A percentile compares a stretch with the other conserved stretches of the same genome.
These are phyloP conservation scores for Trigoniulus corallinus DNA, from an alignment of 1,140 invertebrate species.

Conservation along the genomic window DNA sequence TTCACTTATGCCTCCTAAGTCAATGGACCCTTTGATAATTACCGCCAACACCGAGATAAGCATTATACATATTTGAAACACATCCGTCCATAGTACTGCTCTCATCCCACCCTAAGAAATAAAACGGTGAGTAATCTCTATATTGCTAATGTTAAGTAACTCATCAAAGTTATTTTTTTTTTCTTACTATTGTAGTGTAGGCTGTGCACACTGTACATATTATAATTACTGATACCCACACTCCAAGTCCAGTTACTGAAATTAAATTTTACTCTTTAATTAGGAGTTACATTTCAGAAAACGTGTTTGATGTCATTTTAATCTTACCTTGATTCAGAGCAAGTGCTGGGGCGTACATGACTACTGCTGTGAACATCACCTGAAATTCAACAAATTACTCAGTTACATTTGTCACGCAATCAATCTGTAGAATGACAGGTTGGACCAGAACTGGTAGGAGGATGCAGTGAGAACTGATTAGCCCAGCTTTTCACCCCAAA, in stretches of 20 bases:
- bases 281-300: neutral
- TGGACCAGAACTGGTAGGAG: too few species aligned
- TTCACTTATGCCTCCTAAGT: constrained; percentile 20
- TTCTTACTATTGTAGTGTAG: neutral
- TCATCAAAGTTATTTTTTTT: too few species aligned
- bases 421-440: too few species aligned
- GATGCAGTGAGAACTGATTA: too few species aligned
- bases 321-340: constrained; percentile 5
- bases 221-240: neutral
- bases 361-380: neutral
- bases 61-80: constrained; percentile 67
- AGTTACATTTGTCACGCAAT: too few species aligned
- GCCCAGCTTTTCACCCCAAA: too few species aligned
- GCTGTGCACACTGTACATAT: neutral
- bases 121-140: too few species aligned
- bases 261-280: neutral
- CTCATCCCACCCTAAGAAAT: constrained; percentile 44
- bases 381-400: too few species aligned
- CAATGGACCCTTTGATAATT: constrained; percentile 9
- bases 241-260: neutral
- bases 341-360: constrained; percentile 1
- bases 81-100: constrained; percentile 73
- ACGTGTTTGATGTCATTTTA: neutral
- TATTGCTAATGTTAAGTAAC: too few species aligned
- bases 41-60: constrained; percentile 39